A percentile compares a stretch with the other conserved stretches of the same genome.
These are phyloP conservation scores for Drosophila quadrilineata DNA, from an alignment of 1,140 invertebrate genomes.

Conservation along the genomic window DNA sequence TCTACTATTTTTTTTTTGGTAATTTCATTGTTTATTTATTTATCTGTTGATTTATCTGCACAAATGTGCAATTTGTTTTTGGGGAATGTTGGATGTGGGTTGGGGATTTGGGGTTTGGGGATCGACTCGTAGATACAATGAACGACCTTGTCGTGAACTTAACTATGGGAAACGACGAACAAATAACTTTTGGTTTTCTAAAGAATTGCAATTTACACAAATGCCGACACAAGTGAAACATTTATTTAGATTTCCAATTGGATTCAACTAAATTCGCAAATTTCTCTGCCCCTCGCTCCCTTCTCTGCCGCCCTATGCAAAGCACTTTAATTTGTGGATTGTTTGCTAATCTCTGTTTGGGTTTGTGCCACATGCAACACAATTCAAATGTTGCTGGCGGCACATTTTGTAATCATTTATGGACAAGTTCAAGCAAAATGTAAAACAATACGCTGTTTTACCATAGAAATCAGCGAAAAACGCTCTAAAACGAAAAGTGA, in stretches of 20 bases:
- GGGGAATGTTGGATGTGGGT: not conserved
- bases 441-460: slow-evolving; percentile 35
- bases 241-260: no score
- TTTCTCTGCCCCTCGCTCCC: no score
- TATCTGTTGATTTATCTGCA: slow-evolving; percentile 57
- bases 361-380: not conserved
- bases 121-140: slow-evolving; percentile 14
- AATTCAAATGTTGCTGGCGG: not conserved
- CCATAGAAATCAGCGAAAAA: slow-evolving; percentile 32
- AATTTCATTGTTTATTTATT: no score
- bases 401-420: slow-evolving; percentile 51
- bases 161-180: slow-evolving; percentile 15
- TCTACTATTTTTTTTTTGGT: no score
- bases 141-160: slow-evolving; percentile 42
- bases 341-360: not conserved
- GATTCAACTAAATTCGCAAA: no score
- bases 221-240: slow-evolving; percentile 7
- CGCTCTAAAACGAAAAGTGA: no score
- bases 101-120: no score
- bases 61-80: slow-evolving; percentile 59
- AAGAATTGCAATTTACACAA: slow-evolving; percentile 17
- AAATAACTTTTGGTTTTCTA: slow-evolving; percentile 19
- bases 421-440: slow-evolving; percentile 33
- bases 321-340: not conserved
- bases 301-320: no score